Percentiles rank a stretch among this genome's conserved stretches.
Conservation (phyloP, 2,113 vertebrate species). For the Macrotis lagotis region DNA sequence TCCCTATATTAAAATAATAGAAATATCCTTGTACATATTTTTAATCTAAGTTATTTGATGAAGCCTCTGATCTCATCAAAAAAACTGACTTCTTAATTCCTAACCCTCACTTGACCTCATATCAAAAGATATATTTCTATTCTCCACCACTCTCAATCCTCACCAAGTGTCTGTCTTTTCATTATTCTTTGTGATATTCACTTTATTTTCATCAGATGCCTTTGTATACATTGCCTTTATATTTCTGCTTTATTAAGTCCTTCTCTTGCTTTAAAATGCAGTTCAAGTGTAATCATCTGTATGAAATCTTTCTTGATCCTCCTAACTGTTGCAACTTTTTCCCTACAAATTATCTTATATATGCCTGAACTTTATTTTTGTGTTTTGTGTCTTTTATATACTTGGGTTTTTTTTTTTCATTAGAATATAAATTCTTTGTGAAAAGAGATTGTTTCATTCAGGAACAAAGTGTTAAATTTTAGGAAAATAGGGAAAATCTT, state of each 20-base stretch:
- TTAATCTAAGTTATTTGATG: background rate
- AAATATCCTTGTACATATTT: background rate
- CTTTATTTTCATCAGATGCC: background rate
- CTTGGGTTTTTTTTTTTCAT: background rate
- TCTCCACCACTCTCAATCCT: background rate
- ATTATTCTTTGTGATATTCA: background rate
- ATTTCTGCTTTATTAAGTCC: background rate
- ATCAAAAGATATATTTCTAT: background rate
- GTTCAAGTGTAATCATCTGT: background rate
- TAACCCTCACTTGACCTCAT: background rate
- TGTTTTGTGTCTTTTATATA: background rate
- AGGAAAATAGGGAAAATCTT: background rate
- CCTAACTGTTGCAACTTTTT: background rate
- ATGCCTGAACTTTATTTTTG: background rate
- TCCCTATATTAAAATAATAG: background rate
- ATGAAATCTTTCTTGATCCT: background rate
- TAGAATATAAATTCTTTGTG: background rate
- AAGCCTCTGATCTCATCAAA: background rate
- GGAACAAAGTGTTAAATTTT: background rate
- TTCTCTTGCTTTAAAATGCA: background rate
- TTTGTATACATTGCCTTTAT: background rate
- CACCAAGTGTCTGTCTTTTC: background rate
- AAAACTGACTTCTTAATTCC: background rate
- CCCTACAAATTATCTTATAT: background rate
- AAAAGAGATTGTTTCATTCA: background rate